Evolutionary conservation across 2,797 vertebrate species (phyloP), one percentile per base, ranked within the genome.

Genomic region (Coranthus polyacanthus): DNA sequence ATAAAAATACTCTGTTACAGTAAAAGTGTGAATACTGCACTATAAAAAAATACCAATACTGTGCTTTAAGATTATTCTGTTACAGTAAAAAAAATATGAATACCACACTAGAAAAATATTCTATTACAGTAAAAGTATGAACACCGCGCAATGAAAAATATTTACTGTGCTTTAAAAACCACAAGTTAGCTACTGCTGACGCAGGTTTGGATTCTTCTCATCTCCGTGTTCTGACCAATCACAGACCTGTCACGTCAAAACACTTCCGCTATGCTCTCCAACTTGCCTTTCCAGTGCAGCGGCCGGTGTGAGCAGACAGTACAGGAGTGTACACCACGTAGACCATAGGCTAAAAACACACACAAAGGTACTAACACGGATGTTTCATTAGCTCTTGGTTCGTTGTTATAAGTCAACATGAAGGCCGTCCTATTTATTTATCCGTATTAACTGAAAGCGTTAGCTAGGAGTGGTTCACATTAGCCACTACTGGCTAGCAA

Each of bases 211-310:
- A 7, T 18, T 26, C 47, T 26, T 24, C 47, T 26, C 26, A 9
- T 6, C 4, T 34, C 43, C 2, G 2, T 4, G 2, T 4, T 24
- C 22, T 6, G 55, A 66, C 88, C 88, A 92, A 91, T 90, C 75
- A 82, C 20, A 79, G 42, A 6, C 6, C n/a, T 0, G 10, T 5
- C 4, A 6, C 47, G 71, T 72, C 73, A 64, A 74, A 87, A 82
- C 52, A 78, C 86, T 91, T 92, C 90, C 92, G 90, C 64, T 68
- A 45, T 84, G 70, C 61, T 72, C 29, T 49, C 8, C 38, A 66
- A 53, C 72, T 62, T 82, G 82, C 57, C 90, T 90, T 91, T 92
- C 72, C 67, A 72, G 54, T 58, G 78, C 58, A 80, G 72, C 68
- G 62, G 74, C 83, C 79, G 82, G 74, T 83, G 86, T 72, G 88